Conservation (phyloP, 2,888 invertebrate species). For the Conchocele bisecta region DNA sequence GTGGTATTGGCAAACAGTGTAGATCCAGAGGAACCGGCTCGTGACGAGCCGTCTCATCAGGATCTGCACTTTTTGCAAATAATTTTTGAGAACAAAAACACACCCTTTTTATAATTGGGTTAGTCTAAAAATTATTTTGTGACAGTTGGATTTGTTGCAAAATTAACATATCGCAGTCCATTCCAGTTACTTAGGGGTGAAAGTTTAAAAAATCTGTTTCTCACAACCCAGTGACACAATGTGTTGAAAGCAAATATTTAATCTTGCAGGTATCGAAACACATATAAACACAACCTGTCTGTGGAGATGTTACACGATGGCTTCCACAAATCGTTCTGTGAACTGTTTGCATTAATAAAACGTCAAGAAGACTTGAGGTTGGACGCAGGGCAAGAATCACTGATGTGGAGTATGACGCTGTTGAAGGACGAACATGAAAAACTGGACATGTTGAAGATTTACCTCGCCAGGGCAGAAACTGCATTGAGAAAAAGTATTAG, state of each 20-base stretch:
- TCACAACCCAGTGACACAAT: not conserved
- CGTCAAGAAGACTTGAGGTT: slow-evolving; percentile 76
- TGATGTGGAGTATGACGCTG: slow-evolving; percentile 78
- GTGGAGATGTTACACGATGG: slow-evolving; percentile 81
- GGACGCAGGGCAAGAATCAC: slow-evolving; percentile 80
- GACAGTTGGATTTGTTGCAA: too few relatives aligned
- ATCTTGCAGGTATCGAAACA: slow-evolving; percentile 76
- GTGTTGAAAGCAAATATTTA: not conserved
- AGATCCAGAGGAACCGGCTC: too few relatives aligned
- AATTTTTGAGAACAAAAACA: too few relatives aligned
- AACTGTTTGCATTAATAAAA: slow-evolving; percentile 79
- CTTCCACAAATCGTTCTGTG: slow-evolving; percentile 80
- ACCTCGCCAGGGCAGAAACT: slow-evolving; percentile 78
- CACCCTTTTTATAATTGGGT: too few relatives aligned
- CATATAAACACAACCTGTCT: slow-evolving; percentile 81
- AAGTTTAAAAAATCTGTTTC: too few relatives aligned
- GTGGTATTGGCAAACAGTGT: too few relatives aligned
- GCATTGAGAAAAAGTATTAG: slow-evolving; percentile 79
- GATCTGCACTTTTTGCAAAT: too few relatives aligned
- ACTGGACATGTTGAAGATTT: slow-evolving; percentile 76
- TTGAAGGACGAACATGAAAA: slow-evolving; percentile 80
- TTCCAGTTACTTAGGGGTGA: too few relatives aligned
- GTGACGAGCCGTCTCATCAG: too few relatives aligned
- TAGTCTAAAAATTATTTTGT: too few relatives aligned
- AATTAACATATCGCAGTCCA: too few relatives aligned